phyloP scores from a whole-genome alignment of 1,140 invertebrate genomes.

The Phthorimaea operculella region DNA sequence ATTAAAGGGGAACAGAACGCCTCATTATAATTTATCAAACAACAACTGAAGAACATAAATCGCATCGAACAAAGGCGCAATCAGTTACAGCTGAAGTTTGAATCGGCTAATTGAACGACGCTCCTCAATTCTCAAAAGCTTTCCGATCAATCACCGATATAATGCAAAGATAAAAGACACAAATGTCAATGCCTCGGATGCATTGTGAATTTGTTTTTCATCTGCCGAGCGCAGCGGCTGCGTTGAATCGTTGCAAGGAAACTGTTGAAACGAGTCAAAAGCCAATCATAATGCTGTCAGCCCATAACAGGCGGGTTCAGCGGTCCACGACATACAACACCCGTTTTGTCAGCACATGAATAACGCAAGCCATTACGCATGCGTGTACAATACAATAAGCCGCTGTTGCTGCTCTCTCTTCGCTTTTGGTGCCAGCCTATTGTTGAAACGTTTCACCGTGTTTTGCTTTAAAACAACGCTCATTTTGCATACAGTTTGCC shows the following conservation, averaged over 20 bases:
- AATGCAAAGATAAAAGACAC: neutral
- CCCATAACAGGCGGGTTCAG: neutral
- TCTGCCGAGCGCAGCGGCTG: neutral
- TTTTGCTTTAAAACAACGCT: slow-evolving; percentile 24
- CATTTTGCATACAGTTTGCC: slow-evolving; percentile 4
- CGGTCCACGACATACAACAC: neutral
- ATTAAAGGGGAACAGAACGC: too few species aligned
- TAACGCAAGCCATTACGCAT: slow-evolving; percentile 21
- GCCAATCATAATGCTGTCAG: neutral
- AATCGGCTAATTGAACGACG: neutral
- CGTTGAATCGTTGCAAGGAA: too few species aligned
- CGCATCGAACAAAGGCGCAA: neutral
- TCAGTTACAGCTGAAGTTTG: neutral
- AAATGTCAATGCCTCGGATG: neutral
- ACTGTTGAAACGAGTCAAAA: neutral
- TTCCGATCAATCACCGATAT: neutral
- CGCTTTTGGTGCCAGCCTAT: slow-evolving; percentile 36
- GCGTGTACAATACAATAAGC: slow-evolving; percentile 30
- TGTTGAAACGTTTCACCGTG: slow-evolving; percentile 36
- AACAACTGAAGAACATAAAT: neutral
- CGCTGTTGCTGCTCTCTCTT: slow-evolving; percentile 35
- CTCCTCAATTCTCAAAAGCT: neutral
- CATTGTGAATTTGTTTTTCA: neutral
- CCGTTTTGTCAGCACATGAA: slow-evolving; percentile 11
- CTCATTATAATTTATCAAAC: too few species aligned